These are phyloP conservation scores for Balaenoptera acutorostrata DNA, from an alignment of 2,113 vertebrate genomes.

Conservation along the genomic window DNA sequence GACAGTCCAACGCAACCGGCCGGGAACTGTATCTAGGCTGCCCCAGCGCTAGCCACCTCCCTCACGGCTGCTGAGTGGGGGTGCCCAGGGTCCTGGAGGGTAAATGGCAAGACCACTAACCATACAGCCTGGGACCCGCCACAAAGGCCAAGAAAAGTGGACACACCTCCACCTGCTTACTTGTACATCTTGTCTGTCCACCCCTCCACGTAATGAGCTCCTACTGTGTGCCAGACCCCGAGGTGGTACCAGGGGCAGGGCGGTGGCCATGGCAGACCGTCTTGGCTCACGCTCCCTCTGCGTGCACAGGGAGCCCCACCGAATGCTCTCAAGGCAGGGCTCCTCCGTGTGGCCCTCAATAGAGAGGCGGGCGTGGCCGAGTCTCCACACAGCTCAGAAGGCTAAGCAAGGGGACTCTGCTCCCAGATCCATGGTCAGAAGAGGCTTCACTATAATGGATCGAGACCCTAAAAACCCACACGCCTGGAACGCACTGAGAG, in stretches of 20 bases:
- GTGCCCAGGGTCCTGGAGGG: background rate
- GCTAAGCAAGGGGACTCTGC: background rate
- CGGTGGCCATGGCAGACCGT: rapidly evolving
- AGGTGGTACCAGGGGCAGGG: background rate
- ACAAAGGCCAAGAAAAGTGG: background rate
- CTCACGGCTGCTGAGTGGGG: constrained; percentile 72
- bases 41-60: constrained; percentile 75
- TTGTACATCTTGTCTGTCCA: background rate
- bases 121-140: background rate
- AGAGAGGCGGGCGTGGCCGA: background rate
- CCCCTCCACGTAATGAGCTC: background rate
- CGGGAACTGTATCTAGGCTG: constrained; percentile 83
- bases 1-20: constrained; percentile 83
- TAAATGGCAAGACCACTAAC: background rate
- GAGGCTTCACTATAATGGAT: rapidly evolving
- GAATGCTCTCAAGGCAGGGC: background rate
- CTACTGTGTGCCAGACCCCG: background rate
- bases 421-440: background rate
- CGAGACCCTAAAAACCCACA: background rate
- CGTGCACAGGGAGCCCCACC: rapidly evolving
- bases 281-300: background rate
- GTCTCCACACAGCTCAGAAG: background rate
- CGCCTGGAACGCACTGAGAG: rapidly evolving
- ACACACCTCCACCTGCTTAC: background rate
- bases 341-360: too few relatives aligned